Percentiles rank a stretch among this genome's conserved stretches.
Conservation (phyloP, 2,797 vertebrate species). For the Syndactyla subalaris region DNA sequence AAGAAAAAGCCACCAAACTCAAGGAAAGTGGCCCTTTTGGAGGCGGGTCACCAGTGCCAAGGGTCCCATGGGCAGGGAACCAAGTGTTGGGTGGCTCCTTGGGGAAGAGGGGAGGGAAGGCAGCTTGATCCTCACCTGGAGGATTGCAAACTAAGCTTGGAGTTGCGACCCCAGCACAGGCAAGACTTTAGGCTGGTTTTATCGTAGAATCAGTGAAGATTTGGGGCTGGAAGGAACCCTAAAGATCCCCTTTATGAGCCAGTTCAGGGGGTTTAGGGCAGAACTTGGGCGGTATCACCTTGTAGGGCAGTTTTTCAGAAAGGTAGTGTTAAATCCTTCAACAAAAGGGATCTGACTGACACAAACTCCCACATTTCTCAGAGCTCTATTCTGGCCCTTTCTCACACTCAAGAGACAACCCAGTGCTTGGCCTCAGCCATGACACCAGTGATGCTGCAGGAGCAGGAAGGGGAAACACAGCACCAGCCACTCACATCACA, state of each 20-base stretch:
- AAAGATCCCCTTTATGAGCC: background rate
- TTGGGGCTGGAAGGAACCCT: background rate
- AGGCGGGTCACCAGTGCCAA: fast-evolving
- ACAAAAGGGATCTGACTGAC: background rate
- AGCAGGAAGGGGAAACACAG: background rate
- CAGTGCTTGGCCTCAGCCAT: fast-evolving
- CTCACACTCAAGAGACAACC: background rate
- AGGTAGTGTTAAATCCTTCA: background rate
- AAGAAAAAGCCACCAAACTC: fast-evolving
- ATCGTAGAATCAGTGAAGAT: background rate
- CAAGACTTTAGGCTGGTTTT: background rate
- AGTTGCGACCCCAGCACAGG: background rate
- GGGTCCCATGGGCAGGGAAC: fast-evolving
- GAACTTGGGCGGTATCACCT: background rate
- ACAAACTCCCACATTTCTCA: background rate
- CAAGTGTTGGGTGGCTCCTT: fast-evolving
- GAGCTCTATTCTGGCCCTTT: background rate
- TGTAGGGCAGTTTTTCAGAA: fast-evolving
- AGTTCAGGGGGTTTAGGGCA: background rate
- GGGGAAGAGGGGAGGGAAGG: no score
- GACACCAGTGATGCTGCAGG: fast-evolving
- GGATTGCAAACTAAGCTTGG: fast-evolving
- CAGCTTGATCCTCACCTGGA: background rate
- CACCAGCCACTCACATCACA: background rate
- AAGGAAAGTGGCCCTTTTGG: fast-evolving